Percentiles rank a stretch among this genome's conserved stretches.
phyloP scores from a whole-genome alignment of 2,113 vertebrate genomes.

The Sander lucioperca region DNA sequence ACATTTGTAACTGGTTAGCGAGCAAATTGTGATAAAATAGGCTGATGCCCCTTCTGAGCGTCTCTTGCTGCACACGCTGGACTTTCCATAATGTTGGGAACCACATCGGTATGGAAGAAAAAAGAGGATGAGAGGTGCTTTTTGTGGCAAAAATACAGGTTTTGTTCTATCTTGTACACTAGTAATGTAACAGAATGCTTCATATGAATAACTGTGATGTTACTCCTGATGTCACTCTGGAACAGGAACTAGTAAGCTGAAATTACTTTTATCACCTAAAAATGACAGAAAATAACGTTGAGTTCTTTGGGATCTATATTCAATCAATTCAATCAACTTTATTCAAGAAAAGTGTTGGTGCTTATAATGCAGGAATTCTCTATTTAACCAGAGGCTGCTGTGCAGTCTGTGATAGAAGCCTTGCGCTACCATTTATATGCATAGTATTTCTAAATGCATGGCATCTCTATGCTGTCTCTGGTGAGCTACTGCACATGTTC shows the following conservation, averaged over 20 bases:
- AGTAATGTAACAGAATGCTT: conserved; percentile 5
- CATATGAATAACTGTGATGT: neutral
- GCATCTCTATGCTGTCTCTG: conserved; percentile 34
- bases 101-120: conserved; percentile 17
- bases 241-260: neutral
- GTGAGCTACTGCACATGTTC: conserved; percentile 39
- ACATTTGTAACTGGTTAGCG: conserved; percentile 94
- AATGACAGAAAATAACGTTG: neutral
- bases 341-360: too few relatives aligned
- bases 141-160: conserved; percentile 8
- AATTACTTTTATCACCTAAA: conserved; percentile 17
- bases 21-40: conserved; percentile 95
- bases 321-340: too few relatives aligned
- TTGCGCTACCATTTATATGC: neutral
- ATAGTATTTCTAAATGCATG: conserved; percentile 29
- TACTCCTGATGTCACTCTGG: neutral
- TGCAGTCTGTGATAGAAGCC: neutral
- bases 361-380: neutral
- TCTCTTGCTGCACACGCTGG: conserved; percentile 80
- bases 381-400: conserved; percentile 4
- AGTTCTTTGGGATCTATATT: neutral
- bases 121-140: conserved; percentile 14
- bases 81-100: conserved; percentile 67
- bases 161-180: neutral
- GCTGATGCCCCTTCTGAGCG: conserved; percentile 80